These are phyloP conservation scores for Crotalus horridus DNA, from an alignment of 2,113 vertebrate species.

Conservation along the genomic window DNA sequence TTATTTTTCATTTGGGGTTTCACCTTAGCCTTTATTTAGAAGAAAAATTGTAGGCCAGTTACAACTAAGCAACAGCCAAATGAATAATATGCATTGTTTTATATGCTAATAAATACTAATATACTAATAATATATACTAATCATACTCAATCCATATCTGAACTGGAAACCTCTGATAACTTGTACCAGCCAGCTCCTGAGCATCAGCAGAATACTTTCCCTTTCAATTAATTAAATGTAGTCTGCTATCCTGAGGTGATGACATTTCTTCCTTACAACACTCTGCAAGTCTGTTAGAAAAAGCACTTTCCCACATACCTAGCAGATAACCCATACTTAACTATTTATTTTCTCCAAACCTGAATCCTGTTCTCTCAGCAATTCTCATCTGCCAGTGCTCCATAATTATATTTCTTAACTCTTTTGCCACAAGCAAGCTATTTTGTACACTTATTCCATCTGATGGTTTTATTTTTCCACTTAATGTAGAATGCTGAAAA, in stretches of 20 bases:
- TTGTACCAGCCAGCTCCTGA: background rate
- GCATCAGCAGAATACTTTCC: background rate
- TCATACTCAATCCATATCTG: background rate
- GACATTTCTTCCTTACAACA: background rate
- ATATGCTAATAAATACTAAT: background rate
- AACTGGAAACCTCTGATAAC: background rate
- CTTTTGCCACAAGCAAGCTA: background rate
- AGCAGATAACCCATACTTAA: background rate
- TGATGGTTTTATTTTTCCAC: background rate
- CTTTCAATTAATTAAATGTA: background rate
- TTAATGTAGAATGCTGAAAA: background rate
- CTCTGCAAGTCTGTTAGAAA: background rate
- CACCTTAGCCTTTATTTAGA: background rate
- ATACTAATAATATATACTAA: background rate
- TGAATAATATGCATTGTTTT: background rate
- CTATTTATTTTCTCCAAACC: background rate
- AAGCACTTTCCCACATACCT: background rate
- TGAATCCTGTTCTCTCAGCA: background rate
- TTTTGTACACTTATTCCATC: background rate
- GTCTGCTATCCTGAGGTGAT: background rate
- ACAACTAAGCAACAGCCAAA: background rate
- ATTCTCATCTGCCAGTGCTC: background rate
- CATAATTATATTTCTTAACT: background rate
- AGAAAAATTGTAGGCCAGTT: background rate
- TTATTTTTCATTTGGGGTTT: background rate